phyloP scores from a whole-genome alignment of 1,140 invertebrate species.

The Drosophila guanche region DNA sequence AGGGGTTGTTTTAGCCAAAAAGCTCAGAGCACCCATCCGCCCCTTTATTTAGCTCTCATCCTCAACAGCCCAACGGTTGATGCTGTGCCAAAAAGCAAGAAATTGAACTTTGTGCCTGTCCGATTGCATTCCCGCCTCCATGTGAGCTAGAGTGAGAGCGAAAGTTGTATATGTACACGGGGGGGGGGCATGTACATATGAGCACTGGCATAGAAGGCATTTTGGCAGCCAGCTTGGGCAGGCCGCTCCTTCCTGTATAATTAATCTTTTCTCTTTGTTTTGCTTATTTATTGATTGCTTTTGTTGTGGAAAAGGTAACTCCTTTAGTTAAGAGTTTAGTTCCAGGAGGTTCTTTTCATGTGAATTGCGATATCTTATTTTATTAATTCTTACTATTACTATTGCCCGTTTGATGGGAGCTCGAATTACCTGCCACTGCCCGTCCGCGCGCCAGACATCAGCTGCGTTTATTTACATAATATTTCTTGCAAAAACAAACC shows the following conservation, averaged over 20 bases:
- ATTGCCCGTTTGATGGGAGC: too few relatives aligned
- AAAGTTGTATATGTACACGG: slow-evolving; percentile 47
- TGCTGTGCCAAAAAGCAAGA: slow-evolving; percentile 70
- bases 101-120: slow-evolving; percentile 75
- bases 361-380: too few relatives aligned
- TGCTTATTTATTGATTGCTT: slow-evolving; percentile 30
- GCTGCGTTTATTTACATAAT: slow-evolving; percentile 61
- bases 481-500: slow-evolving; percentile 30
- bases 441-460: slow-evolving; percentile 13
- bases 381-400: too few relatives aligned
- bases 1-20: slow-evolving; percentile 54
- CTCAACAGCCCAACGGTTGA: slow-evolving; percentile 66
- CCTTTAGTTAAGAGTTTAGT: too few relatives aligned
- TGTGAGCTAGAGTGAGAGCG: slow-evolving; percentile 52
- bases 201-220: slow-evolving; percentile 25
- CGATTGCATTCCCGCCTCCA: slow-evolving; percentile 50
- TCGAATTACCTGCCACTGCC: slow-evolving; percentile 46
- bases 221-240: slow-evolving; percentile 19
- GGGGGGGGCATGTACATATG: slow-evolving; percentile 22
- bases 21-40: slow-evolving; percentile 41
- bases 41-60: slow-evolving; percentile 13
- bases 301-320: neutral
- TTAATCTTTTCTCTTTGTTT: slow-evolving; percentile 15
- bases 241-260: slow-evolving; percentile 21
- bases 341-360: neutral